Evolutionary conservation across 37 sponge, comb jelly and placozoan genomes (phyloP).

Genomic region (Corticium candelabrum): DNA sequence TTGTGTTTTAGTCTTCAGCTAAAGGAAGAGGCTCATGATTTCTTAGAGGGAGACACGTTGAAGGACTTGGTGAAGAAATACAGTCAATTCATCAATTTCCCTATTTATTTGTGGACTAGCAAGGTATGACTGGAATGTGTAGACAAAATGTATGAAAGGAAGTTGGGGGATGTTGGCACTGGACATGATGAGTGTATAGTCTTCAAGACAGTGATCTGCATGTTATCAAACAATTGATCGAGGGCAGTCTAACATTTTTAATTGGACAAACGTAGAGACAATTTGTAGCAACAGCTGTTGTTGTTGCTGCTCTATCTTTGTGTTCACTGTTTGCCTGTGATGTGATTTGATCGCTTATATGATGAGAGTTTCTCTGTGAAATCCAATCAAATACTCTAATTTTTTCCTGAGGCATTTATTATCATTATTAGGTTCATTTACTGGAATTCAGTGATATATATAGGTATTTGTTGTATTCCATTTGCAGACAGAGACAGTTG

Average conservation of each 20-base stretch:
- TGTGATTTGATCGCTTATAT: too few species aligned
- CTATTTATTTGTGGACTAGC: constrained; percentile 97
- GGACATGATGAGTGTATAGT: background rate
- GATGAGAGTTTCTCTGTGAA: too few species aligned
- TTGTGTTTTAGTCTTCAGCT: constrained; percentile 36
- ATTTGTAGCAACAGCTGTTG: too few species aligned
- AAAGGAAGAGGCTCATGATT: constrained; percentile 94
- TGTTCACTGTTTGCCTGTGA: too few species aligned
- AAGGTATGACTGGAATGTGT: constrained; percentile 63
- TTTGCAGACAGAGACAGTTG: constrained; percentile 65
- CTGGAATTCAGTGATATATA: background rate
- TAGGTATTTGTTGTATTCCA: too few species aligned
- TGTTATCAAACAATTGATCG: background rate
- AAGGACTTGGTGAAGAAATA: constrained; percentile 82
- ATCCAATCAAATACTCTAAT: too few species aligned
- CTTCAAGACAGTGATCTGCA: background rate
- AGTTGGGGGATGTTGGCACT: background rate
- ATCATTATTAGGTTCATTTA: too few species aligned
- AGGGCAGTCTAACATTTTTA: too few species aligned
- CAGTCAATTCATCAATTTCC: constrained; percentile 99
- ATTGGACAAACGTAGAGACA: too few species aligned
- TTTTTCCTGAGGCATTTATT: too few species aligned
- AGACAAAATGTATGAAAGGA: background rate
- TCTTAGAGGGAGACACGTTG: constrained; percentile 57
- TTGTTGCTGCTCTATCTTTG: too few species aligned